Percentiles rank a stretch among this genome's conserved stretches.
Conservation (phyloP, 2,888 invertebrate species). For the Patella depressa region DNA sequence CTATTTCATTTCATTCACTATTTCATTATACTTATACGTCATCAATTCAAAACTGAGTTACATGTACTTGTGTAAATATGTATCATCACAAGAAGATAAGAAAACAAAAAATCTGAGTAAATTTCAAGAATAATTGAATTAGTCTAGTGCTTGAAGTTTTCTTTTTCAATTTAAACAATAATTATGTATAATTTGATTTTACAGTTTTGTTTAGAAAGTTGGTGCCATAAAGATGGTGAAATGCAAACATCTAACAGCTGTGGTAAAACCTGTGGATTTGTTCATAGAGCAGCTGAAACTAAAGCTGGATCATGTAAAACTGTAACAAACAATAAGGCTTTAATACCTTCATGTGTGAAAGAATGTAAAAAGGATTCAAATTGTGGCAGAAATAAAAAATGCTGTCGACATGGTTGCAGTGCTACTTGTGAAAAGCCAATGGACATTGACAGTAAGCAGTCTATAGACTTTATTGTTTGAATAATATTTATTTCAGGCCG, state of each 20-base stretch:
- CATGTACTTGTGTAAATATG: too few relatives aligned
- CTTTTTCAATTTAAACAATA: too few relatives aligned
- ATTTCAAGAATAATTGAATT: too few relatives aligned
- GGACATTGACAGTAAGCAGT: slow-evolving; percentile 30
- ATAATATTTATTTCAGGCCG: too few relatives aligned
- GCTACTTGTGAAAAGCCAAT: slow-evolving; percentile 51
- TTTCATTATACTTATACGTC: too few relatives aligned
- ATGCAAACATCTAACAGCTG: slow-evolving; percentile 52
- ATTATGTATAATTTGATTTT: neutral
- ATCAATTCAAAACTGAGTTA: too few relatives aligned
- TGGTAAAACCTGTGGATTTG: slow-evolving; percentile 62
- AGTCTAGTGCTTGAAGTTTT: too few relatives aligned
- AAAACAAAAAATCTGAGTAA: too few relatives aligned
- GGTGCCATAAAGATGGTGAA: neutral
- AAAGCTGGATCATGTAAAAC: slow-evolving; percentile 69
- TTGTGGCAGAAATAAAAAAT: slow-evolving; percentile 67
- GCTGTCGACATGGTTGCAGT: slow-evolving; percentile 67
- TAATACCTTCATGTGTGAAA: slow-evolving; percentile 65
- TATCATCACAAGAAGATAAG: too few relatives aligned
- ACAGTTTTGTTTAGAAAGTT: slow-evolving; percentile 3
- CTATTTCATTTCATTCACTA: too few relatives aligned
- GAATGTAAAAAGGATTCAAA: slow-evolving; percentile 68
- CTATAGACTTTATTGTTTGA: neutral
- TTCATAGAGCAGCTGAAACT: slow-evolving; percentile 56
- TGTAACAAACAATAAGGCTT: slow-evolving; percentile 46